Percentiles rank a stretch among this genome's conserved stretches.
These are phyloP conservation scores for Xiphophorus couchianus DNA, from an alignment of 2,113 vertebrate species.

Conservation along the genomic window DNA sequence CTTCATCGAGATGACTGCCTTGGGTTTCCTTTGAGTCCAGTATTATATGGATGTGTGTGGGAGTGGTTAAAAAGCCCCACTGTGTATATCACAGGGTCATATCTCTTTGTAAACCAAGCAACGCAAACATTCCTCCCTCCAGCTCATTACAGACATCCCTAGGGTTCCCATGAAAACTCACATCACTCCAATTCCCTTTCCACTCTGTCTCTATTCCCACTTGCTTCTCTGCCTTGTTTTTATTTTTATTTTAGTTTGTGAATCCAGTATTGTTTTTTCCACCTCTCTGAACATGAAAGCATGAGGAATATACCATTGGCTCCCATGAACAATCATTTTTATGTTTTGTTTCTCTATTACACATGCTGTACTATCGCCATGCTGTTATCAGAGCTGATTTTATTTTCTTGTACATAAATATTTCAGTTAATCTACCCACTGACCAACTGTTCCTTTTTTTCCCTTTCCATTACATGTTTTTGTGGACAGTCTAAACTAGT, in stretches of 20 bases:
- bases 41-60: neutral
- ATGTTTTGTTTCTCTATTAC: neutral
- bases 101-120: constrained; percentile 61
- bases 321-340: neutral
- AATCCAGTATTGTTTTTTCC: neutral
- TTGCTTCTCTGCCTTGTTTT: neutral
- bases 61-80: neutral
- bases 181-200: constrained; percentile 19
- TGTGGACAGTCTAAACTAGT: neutral
- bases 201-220: constrained; percentile 1
- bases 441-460: neutral
- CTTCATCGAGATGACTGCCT: neutral
- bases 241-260: constrained; percentile 22
- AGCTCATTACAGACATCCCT: constrained; percentile 61
- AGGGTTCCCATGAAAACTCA: constrained; percentile 50
- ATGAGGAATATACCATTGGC: neutral
- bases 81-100: constrained; percentile 58
- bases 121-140: constrained; percentile 57
- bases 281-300: neutral
- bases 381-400: neutral
- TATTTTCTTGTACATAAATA: neutral
- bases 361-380: neutral
- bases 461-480: neutral
- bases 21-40: constrained; percentile 5
- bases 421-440: neutral